These are phyloP conservation scores for Eulemur rubriventer DNA, from an alignment of 2,797 vertebrate genomes.

Conservation along the genomic window DNA sequence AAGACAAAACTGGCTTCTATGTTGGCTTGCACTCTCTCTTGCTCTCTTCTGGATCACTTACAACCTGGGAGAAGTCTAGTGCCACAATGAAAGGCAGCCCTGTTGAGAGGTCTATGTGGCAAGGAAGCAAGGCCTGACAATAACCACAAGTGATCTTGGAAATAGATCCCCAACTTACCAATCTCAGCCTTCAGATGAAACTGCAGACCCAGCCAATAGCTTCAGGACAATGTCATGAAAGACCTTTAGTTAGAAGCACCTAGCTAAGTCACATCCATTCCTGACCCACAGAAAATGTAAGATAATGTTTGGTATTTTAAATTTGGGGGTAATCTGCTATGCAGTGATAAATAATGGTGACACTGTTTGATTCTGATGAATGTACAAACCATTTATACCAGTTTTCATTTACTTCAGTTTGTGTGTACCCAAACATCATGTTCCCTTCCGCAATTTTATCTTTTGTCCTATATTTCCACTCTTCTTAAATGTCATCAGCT, in stretches of 20 bases:
- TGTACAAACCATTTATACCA: background rate
- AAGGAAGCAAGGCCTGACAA: background rate
- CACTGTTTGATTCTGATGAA: background rate
- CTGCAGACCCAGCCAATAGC: background rate
- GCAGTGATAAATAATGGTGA: background rate
- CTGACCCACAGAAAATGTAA: background rate
- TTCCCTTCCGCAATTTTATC: background rate
- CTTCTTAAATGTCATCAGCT: background rate
- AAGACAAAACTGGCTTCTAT: background rate
- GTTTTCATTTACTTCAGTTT: background rate
- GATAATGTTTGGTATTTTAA: background rate
- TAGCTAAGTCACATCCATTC: background rate
- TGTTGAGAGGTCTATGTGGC: background rate
- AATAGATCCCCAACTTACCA: background rate
- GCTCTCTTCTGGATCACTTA: background rate
- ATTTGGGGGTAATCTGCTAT: background rate
- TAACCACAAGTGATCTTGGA: background rate
- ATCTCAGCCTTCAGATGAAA: background rate
- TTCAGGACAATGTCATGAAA: background rate
- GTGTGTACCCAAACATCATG: background rate
- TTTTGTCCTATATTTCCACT: background rate
- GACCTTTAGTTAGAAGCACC: background rate
- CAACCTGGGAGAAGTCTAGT: background rate
- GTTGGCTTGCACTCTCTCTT: background rate
- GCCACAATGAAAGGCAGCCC: background rate